Base-by-base conservation (phyloP, 2,113 vertebrate species). In the Ramphastos sulfuratus region DNA sequence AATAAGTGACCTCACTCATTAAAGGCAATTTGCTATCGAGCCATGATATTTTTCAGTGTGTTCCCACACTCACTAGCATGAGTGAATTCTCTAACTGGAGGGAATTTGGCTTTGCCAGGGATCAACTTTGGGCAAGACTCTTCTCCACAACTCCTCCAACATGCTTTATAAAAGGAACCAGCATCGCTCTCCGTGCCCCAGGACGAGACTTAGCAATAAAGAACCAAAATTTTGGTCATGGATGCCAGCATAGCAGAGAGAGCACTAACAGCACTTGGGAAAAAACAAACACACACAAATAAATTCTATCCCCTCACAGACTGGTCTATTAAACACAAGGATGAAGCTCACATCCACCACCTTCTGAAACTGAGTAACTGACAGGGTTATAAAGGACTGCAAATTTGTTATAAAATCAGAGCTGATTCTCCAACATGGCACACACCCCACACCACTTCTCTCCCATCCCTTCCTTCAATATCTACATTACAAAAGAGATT, bases 291-390 rank as follows among this genome's bases (percentile, higher is more conserved):
- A 42, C 20, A 46, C 44, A 46, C 15, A 46, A 46, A 46, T 46
- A 3, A 69, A 33, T 75, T 61, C 31, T 54, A 75, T 2, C 16
- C 17, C 30, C 17, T 72, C 23, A 21, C 5, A 31, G 31, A 11
- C 66, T 64, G 13, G 67, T 37, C 23, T 37, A 58, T 61, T 61
- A 61, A 81, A 85, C 35, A 72, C 6, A n/a, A 79, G 35, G 15
- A 46, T 42, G 39, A 81, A 0, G 0, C 19, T 16, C 50, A 46
- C 9, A 27, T 0, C 4, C 15, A 37, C 25, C 0, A 1, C 48
- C 28, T 71, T 52, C 21, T 33, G 42, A 89, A 80, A 67, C 10
- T 5, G 35, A 82, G 60, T 7, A 85, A 52, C 55, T 55, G 35
- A 63, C 6, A 55, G 65, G 55, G 69, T 63, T 96, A 87, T 77